Conservation (phyloP, 2,888 invertebrate species). For the Drosophila planitibia region DNA sequence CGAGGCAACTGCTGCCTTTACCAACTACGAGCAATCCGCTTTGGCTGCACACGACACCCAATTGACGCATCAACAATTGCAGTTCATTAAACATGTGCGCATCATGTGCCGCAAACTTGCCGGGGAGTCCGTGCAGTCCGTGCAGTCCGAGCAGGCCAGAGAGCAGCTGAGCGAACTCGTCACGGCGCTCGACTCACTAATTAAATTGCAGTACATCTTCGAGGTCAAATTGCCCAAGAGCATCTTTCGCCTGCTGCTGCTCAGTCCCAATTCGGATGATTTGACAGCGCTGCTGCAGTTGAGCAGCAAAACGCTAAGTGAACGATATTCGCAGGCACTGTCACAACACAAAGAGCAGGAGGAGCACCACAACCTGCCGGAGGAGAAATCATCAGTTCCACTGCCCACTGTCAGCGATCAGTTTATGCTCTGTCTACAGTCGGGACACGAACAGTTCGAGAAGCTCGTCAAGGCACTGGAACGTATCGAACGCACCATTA, state of each 20-base stretch:
- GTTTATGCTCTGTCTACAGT: constrained; percentile 49
- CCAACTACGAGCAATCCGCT: constrained; percentile 56
- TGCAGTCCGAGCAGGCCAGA: constrained; percentile 19
- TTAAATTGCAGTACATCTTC: constrained; percentile 52
- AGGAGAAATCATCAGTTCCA: neutral
- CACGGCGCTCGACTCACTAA: constrained; percentile 31
- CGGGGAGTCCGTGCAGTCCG: constrained; percentile 4
- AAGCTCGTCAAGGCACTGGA: constrained; percentile 29
- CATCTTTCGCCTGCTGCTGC: constrained; percentile 53
- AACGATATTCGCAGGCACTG: constrained; percentile 28
- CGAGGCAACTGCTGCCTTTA: constrained; percentile 56
- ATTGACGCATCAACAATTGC: constrained; percentile 66
- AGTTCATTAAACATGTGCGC: constrained; percentile 66
- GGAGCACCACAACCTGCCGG: neutral
- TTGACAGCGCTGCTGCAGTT: constrained; percentile 40
- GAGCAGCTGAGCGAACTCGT: constrained; percentile 46
- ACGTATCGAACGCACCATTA: constrained; percentile 36
- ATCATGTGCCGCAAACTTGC: constrained; percentile 54
- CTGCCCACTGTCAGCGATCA: constrained; percentile 21
- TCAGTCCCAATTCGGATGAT: constrained; percentile 43
- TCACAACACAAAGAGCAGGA: constrained; percentile 1
- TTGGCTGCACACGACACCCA: constrained; percentile 39
- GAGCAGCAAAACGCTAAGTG: constrained; percentile 18
- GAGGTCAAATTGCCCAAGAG: constrained; percentile 49
- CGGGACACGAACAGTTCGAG: constrained; percentile 52